phyloP scores from a whole-genome alignment of 2,888 invertebrate genomes.

The Lochmaea crataegi region DNA sequence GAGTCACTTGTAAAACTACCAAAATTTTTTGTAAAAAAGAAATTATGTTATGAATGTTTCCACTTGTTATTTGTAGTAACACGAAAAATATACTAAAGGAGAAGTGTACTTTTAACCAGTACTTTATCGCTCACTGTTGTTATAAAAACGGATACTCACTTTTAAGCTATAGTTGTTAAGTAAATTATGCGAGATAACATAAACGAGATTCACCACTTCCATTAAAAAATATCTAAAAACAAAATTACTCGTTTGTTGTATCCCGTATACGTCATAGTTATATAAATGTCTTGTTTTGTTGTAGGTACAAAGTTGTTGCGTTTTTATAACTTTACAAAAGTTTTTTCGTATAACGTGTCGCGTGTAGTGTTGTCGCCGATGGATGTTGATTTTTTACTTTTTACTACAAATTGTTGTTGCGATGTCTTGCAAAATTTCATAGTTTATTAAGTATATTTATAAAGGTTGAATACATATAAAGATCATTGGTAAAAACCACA shows the following conservation, averaged over 20 bases:
- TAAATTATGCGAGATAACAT: background rate
- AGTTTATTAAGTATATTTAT: slow-evolving; percentile 22
- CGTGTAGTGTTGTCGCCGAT: slow-evolving; percentile 20
- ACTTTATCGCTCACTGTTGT: background rate
- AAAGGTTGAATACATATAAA: slow-evolving; percentile 13
- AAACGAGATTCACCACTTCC: background rate
- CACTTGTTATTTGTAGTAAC: too few relatives aligned
- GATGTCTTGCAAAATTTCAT: slow-evolving; percentile 16
- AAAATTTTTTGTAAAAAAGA: too few relatives aligned
- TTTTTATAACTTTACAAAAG: slow-evolving; percentile 11
- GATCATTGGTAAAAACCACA: slow-evolving; percentile 15
- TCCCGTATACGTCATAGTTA: background rate
- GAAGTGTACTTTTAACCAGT: background rate
- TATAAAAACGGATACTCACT: background rate
- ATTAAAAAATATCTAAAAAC: too few relatives aligned
- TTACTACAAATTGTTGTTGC: slow-evolving; percentile 25
- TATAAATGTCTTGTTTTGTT: slow-evolving; percentile 1
- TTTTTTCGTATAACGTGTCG: slow-evolving; percentile 13
- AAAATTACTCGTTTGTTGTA: background rate
- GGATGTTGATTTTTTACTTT: slow-evolving; percentile 32
- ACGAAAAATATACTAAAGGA: too few relatives aligned
- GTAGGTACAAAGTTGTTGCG: background rate
- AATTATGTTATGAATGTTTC: too few relatives aligned
- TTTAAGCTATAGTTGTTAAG: background rate
- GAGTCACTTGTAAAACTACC: too few relatives aligned